phyloP scores from a whole-genome alignment of 2,888 invertebrate species.

The Onchidella celtica region DNA sequence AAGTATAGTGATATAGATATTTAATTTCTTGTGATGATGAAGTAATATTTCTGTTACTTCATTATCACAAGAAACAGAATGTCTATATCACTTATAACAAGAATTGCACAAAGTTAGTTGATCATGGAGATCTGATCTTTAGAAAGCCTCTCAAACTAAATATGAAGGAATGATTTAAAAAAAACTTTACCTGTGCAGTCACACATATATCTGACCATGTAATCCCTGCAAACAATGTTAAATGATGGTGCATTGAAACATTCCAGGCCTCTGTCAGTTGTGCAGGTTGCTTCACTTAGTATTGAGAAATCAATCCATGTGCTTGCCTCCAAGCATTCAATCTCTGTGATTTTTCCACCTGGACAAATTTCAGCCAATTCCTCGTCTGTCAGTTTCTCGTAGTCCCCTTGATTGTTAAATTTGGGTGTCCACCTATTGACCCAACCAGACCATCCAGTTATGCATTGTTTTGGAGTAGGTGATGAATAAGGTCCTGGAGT shows the following conservation, averaged over 20 bases:
- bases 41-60: too few species aligned
- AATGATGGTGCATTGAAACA: slow-evolving; percentile 36
- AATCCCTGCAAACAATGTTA: slow-evolving; percentile 68
- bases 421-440: slow-evolving; percentile 60
- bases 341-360: slow-evolving; percentile 56
- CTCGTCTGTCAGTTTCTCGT: slow-evolving; percentile 62
- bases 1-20: too few species aligned
- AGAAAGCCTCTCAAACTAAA: too few species aligned
- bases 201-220: slow-evolving; percentile 75
- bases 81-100: too few species aligned
- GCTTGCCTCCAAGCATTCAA: slow-evolving; percentile 40
- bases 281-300: slow-evolving; percentile 44
- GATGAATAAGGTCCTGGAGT: slow-evolving; percentile 1
- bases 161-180: too few species aligned
- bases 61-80: too few species aligned
- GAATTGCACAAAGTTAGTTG: too few species aligned
- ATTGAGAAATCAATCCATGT: slow-evolving; percentile 26
- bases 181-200: slow-evolving; percentile 82
- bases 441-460: slow-evolving; percentile 48
- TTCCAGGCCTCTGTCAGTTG: slow-evolving; percentile 36
- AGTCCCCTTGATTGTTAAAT: slow-evolving; percentile 64
- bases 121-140: too few species aligned
- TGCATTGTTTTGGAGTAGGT: slow-evolving; percentile 38
- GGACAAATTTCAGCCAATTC: slow-evolving; percentile 65
- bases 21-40: too few species aligned